Conservation (phyloP, 2,113 vertebrate genomes). For the Pteruthius melanotis region DNA sequence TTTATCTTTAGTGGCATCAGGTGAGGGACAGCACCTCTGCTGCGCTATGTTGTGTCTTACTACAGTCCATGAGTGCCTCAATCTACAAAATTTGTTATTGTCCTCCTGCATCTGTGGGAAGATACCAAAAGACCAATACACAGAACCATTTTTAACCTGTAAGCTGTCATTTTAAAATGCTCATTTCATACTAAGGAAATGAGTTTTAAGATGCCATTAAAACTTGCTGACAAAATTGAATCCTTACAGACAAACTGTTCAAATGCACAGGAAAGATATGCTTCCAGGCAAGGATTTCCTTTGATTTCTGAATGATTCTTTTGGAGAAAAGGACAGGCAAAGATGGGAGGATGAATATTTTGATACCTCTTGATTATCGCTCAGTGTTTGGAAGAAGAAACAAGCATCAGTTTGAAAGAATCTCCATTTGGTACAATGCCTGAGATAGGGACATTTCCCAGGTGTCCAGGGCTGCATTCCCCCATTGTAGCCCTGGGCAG, state of each 20-base stretch:
- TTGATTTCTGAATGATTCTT: not conserved
- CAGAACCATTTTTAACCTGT: not conserved
- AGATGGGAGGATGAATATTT: not conserved
- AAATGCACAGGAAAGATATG: not conserved
- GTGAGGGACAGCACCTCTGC: not conserved
- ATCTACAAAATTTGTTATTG: not conserved
- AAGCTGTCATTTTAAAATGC: not conserved
- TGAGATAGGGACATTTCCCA: not conserved
- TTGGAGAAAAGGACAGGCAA: not conserved
- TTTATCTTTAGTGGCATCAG: not conserved
- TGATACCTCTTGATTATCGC: not conserved
- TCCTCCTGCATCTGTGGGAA: not conserved
- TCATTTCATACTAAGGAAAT: not conserved
- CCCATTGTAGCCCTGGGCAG: not conserved
- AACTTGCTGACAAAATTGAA: not conserved
- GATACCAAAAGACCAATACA: not conserved
- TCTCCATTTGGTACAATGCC: no score
- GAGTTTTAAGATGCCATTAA: not conserved
- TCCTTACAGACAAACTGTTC: not conserved
- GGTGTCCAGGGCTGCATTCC: not conserved
- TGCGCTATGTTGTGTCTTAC: accelerated
- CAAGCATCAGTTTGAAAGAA: not conserved
- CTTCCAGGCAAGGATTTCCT: not conserved
- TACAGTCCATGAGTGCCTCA: not conserved
- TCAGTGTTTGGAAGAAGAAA: not conserved